These are phyloP conservation scores for Pachyrhynchus sulphureomaculatus DNA, from an alignment of 1,140 invertebrate genomes.

Conservation along the genomic window DNA sequence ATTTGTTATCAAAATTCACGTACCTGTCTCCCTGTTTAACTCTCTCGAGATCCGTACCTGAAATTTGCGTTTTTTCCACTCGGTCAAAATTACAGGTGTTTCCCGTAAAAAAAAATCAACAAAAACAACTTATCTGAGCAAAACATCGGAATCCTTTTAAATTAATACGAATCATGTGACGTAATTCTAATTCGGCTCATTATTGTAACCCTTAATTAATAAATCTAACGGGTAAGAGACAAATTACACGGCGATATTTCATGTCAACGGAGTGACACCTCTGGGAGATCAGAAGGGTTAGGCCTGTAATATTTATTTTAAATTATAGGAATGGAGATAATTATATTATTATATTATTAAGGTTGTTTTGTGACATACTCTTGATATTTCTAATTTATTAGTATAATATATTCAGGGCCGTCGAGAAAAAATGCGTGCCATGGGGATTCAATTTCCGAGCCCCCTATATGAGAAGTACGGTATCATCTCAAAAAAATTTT, in stretches of 20 bases:
- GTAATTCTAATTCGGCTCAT: slow-evolving; percentile 18
- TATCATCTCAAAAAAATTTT: too few relatives aligned
- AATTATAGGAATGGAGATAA: too few relatives aligned
- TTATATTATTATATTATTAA: too few relatives aligned
- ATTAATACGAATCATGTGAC: slow-evolving; percentile 4
- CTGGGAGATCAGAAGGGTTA: slow-evolving; percentile 46
- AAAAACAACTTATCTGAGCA: not conserved
- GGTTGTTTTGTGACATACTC: too few relatives aligned
- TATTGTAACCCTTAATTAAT: slow-evolving; percentile 44
- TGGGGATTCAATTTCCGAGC: too few relatives aligned
- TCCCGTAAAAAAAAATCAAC: not conserved
- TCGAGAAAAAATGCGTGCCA: too few relatives aligned
- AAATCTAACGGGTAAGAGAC: slow-evolving; percentile 42
- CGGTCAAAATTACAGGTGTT: slow-evolving; percentile 2
- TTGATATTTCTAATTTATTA: too few relatives aligned
- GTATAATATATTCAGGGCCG: too few relatives aligned
- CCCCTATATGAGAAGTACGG: too few relatives aligned
- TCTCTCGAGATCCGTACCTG: not conserved
- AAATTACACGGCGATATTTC: slow-evolving; percentile 48
- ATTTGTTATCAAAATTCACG: not conserved
- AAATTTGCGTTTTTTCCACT: slow-evolving; percentile 4
- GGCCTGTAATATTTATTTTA: slow-evolving; percentile 21
- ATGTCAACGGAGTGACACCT: slow-evolving; percentile 46
- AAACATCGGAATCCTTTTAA: slow-evolving; percentile 6
- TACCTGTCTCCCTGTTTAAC: not conserved